Evolutionary conservation across 2,113 vertebrate genomes (phyloP).

Genomic region (Odocoileus virginianus): DNA sequence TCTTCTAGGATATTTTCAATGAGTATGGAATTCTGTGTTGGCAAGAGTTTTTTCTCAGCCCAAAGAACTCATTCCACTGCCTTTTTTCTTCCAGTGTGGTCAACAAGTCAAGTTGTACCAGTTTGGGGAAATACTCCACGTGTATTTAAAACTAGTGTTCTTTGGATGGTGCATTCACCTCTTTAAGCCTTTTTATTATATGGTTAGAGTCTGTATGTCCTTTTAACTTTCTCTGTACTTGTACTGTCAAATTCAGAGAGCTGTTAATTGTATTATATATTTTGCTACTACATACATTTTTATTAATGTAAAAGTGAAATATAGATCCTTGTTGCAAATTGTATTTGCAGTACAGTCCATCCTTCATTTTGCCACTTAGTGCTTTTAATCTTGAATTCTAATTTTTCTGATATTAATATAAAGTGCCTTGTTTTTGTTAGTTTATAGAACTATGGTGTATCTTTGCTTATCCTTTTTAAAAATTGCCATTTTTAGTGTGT

Average conservation of each 20-base stretch:
- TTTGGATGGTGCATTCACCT: background rate
- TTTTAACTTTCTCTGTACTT: background rate
- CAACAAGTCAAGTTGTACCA: background rate
- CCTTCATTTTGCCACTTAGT: background rate
- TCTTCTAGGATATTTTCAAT: background rate
- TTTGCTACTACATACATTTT: background rate
- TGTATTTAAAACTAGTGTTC: background rate
- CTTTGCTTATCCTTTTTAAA: background rate
- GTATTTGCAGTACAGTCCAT: background rate
- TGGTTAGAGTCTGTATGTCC: background rate
- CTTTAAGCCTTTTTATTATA: background rate
- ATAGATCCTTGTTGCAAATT: background rate
- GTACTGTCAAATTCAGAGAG: background rate
- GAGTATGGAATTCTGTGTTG: background rate
- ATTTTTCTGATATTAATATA: background rate
- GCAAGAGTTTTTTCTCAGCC: background rate
- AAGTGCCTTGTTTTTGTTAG: background rate
- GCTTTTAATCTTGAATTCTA: background rate
- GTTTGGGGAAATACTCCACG: background rate
- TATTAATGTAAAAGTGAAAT: background rate
- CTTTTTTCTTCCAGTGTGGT: background rate
- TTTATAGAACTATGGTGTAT: background rate
- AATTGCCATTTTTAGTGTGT: background rate
- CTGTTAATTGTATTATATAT: background rate
- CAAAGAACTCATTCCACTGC: background rate